These are phyloP conservation scores for Cisticola juncidis DNA, from an alignment of 2,113 vertebrate genomes.

Conservation along the genomic window DNA sequence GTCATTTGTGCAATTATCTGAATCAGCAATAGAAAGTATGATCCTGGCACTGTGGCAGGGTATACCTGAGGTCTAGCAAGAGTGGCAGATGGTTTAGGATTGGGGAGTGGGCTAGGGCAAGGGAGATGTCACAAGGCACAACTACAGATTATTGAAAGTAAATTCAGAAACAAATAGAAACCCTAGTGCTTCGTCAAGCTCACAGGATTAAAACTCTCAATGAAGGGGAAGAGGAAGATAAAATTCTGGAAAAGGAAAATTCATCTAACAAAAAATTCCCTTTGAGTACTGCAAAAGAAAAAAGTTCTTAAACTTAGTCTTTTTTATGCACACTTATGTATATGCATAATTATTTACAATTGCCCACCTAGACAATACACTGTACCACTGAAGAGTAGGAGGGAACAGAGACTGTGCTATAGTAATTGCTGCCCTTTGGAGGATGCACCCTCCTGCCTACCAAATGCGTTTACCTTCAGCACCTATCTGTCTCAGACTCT, in stretches of 20 bases:
- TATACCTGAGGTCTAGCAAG: not conserved
- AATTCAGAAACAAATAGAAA: not conserved
- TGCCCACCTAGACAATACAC: not conserved
- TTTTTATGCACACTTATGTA: not conserved
- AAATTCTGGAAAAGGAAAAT: not conserved
- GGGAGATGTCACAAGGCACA: not conserved
- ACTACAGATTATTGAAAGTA: not conserved
- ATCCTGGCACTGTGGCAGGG: not conserved
- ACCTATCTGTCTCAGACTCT: not conserved
- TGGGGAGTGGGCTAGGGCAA: not conserved
- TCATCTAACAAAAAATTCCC: not conserved
- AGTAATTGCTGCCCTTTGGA: not conserved
- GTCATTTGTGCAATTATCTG: not conserved
- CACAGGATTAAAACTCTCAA: not conserved
- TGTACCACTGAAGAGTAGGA: not conserved
- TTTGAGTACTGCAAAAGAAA: not conserved
- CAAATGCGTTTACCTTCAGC: rapidly evolving
- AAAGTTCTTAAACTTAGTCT: not conserved
- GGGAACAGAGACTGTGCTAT: not conserved
- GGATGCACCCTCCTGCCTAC: not conserved
- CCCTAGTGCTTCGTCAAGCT: not conserved
- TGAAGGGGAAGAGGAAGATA: not conserved
- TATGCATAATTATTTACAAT: not conserved
- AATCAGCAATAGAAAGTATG: not conserved
- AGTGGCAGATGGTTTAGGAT: not conserved